Evolutionary conservation across 2,888 invertebrate species (phyloP).

Genomic region (Tenthredo notha): DNA sequence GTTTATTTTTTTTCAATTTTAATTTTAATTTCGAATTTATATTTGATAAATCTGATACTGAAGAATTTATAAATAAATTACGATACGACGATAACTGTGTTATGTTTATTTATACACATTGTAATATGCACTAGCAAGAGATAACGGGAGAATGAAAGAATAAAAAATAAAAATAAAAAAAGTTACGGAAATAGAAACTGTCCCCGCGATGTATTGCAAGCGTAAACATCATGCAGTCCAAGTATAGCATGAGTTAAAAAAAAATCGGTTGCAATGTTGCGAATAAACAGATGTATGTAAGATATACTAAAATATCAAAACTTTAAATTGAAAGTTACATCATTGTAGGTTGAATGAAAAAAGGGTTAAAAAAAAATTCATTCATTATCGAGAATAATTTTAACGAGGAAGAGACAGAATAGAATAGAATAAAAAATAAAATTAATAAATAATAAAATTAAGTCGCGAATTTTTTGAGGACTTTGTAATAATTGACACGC

Average conservation of each 20-base stretch:
- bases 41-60: not conserved
- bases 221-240: conserved; percentile 41
- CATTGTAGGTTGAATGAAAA: not conserved
- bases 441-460: not conserved
- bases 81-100: not conserved
- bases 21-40: not conserved
- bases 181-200: conserved; percentile 45
- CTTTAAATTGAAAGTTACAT: not conserved
- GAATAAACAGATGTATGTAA: not conserved
- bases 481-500: not conserved
- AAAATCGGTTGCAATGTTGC: conserved; percentile 11
- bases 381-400: not conserved
- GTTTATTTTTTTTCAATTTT: not conserved
- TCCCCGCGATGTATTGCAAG: conserved; percentile 30
- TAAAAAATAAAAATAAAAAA: not conserved
- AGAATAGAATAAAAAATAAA: not conserved
- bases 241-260: conserved; percentile 25
- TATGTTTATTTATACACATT: not conserved
- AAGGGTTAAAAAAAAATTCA: not conserved
- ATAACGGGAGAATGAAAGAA: conserved; percentile 6
- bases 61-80: not conserved
- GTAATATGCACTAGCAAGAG: not conserved
- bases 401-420: not conserved
- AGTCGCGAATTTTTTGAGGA: not conserved
- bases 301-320: not conserved